A percentile compares a stretch with the other conserved stretches of the same genome.
These are phyloP conservation scores for Corythornis cristatus DNA, from an alignment of 2,113 vertebrate species.

Conservation along the genomic window DNA sequence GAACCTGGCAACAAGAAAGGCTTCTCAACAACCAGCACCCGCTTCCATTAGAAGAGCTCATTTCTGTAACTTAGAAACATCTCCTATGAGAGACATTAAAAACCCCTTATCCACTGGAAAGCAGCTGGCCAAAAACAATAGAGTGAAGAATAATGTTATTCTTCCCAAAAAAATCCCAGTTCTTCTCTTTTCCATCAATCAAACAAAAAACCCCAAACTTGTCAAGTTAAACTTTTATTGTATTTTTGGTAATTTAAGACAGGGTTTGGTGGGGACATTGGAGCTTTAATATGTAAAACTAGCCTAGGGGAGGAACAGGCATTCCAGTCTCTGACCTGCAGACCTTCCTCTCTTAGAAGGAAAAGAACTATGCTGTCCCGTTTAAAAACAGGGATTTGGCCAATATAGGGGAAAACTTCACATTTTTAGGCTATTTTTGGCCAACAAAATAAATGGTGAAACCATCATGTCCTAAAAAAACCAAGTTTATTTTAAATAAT, in stretches of 20 bases:
- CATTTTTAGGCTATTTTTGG: too few relatives aligned
- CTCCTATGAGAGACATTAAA: background rate
- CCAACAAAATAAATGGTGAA: too few relatives aligned
- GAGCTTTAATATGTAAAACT: background rate
- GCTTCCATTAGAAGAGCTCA: background rate
- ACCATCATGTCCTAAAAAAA: background rate
- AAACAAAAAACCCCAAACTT: background rate
- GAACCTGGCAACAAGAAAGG: background rate
- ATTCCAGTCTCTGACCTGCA: background rate
- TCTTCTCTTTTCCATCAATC: background rate
- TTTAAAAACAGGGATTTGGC: background rate
- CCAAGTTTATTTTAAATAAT: too few relatives aligned
- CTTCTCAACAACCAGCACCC: background rate
- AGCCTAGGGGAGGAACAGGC: accelerated
- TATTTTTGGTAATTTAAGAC: background rate
- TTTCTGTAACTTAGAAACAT: background rate
- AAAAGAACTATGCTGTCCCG: background rate
- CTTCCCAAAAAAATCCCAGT: accelerated
- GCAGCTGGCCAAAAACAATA: accelerated
- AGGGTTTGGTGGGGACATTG: background rate
- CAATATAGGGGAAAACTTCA: too few relatives aligned
- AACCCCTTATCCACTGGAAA: background rate
- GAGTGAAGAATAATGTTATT: background rate
- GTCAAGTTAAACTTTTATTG: background rate
- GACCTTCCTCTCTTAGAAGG: background rate